These are phyloP conservation scores for Apis cerana DNA, from an alignment of 1,140 invertebrate genomes.

Conservation along the genomic window DNA sequence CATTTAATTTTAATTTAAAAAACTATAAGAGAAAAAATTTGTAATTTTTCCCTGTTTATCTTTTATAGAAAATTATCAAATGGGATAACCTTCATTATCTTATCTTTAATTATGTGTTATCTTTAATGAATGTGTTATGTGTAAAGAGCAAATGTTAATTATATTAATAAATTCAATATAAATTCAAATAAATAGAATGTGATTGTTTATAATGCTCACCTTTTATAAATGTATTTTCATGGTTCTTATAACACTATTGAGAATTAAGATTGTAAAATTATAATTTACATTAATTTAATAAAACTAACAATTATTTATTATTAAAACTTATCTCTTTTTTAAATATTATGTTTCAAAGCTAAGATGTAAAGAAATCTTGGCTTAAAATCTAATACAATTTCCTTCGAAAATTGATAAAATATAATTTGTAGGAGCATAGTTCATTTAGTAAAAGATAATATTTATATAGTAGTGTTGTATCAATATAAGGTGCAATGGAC, in stretches of 20 bases:
- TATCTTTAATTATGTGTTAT: not conserved
- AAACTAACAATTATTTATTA: constrained; percentile 14
- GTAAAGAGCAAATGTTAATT: not conserved
- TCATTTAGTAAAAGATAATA: constrained; percentile 61
- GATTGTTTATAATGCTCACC: not conserved
- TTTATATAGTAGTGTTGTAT: constrained; percentile 65
- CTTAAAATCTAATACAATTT: constrained; percentile 29
- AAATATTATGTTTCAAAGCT: constrained; percentile 6
- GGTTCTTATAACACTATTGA: not conserved
- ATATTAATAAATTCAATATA: not conserved
- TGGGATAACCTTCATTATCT: not conserved
- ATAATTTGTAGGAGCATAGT: constrained; percentile 39
- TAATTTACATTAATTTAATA: not conserved
- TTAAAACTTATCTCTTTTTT: not conserved
- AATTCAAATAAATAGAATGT: not conserved
- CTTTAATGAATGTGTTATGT: constrained; percentile 9
- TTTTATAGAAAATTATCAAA: not conserved
- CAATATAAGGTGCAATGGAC: constrained; percentile 70
- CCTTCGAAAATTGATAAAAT: constrained; percentile 23
- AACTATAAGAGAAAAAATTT: not conserved
- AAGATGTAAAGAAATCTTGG: constrained; percentile 7
- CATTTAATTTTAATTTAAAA: not conserved
- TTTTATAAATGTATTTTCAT: not conserved
- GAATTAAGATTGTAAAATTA: constrained; percentile 11
- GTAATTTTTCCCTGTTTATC: not conserved